Evolutionary conservation across 2,888 invertebrate genomes (phyloP).

Genomic region (Chironomus riparius): DNA sequence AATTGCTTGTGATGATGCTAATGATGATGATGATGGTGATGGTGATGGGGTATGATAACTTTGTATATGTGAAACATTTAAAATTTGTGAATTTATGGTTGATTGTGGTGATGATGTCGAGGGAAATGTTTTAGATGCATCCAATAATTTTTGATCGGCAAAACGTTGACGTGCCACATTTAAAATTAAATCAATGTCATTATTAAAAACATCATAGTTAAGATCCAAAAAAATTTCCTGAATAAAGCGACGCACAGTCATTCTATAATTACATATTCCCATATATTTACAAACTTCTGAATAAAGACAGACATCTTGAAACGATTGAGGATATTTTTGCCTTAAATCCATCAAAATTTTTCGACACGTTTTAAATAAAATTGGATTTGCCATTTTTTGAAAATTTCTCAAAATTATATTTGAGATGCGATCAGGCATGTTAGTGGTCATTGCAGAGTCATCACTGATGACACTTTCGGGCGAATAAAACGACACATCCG

Average conservation of each 20-base stretch:
- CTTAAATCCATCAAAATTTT: conserved; percentile 56
- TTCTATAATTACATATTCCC: conserved; percentile 68
- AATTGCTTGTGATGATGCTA: neutral
- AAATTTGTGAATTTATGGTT: neutral
- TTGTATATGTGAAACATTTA: no score
- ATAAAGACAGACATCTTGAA: conserved; percentile 83
- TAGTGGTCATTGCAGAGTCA: conserved; percentile 32
- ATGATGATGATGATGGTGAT: neutral
- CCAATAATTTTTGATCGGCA: neutral
- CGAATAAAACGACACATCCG: conserved; percentile 36
- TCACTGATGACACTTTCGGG: conserved; percentile 43
- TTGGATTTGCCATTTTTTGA: conserved; percentile 67
- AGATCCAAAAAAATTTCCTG: conserved; percentile 90
- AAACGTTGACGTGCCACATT: neutral
- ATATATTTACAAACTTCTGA: conserved; percentile 80
- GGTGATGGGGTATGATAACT: neutral
- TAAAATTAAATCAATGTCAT: conserved; percentile 46
- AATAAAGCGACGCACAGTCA: conserved; percentile 75
- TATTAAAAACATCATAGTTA: conserved; percentile 55
- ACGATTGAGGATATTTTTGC: conserved; percentile 61
- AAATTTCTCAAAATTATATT: conserved; percentile 56
- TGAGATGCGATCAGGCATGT: conserved; percentile 38
- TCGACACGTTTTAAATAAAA: conserved; percentile 57
- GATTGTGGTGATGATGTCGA: neutral
- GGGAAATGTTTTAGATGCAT: neutral